phyloP scores from a whole-genome alignment of 2,113 vertebrate genomes.

The Vulpes vulpes region DNA sequence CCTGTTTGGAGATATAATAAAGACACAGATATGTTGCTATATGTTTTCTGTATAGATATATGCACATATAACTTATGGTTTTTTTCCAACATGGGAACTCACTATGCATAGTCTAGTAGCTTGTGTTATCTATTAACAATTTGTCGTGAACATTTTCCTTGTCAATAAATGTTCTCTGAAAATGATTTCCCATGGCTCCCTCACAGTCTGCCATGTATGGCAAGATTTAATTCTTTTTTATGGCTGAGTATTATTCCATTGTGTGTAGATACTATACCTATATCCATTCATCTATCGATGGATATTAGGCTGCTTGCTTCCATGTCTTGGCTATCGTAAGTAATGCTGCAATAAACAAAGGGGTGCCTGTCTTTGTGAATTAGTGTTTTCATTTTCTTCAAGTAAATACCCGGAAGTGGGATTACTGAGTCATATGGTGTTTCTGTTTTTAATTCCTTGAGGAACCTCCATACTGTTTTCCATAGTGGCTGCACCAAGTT shows the following conservation, averaged over 20 bases:
- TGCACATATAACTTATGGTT: neutral
- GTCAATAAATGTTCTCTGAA: neutral
- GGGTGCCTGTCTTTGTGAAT: neutral
- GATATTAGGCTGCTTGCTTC: neutral
- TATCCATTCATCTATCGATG: neutral
- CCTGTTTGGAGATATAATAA: neutral
- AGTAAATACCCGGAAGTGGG: neutral
- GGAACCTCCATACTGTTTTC: neutral
- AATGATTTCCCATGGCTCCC: neutral
- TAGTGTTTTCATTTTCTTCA: neutral
- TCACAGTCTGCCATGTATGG: neutral
- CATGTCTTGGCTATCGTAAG: neutral
- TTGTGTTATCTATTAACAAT: neutral
- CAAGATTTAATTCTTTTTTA: neutral
- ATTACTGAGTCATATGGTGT: neutral
- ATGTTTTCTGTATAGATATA: neutral
- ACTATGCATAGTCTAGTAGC: neutral
- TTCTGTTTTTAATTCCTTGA: neutral
- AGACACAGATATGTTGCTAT: neutral
- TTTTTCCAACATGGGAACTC: neutral
- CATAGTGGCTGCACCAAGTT: neutral
- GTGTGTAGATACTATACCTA: neutral
- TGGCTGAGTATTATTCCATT: neutral
- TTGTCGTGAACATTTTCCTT: neutral
- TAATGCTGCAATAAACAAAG: neutral